phyloP scores from a whole-genome alignment of 2,797 vertebrate genomes.

The Cephalopachus bancanus region DNA sequence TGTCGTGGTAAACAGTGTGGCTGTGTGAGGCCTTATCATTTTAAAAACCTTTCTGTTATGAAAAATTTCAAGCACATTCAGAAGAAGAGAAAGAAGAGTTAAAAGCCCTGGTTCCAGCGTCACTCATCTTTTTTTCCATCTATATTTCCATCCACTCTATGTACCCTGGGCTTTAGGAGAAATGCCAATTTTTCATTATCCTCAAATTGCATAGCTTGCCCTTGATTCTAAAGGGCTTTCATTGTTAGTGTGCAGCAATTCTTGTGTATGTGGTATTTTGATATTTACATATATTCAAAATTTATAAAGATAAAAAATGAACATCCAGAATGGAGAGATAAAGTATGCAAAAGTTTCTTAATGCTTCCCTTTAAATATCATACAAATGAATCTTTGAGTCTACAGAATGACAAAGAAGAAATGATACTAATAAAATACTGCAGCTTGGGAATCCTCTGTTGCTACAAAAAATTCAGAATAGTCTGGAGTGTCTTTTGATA shows the following conservation, averaged over 20 bases:
- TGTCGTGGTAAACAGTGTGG: background rate
- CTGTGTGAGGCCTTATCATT: background rate
- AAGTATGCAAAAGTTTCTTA: conserved; percentile 7
- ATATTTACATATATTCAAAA: conserved; percentile 22
- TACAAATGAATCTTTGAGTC: background rate
- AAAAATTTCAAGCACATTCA: background rate
- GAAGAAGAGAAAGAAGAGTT: conserved; percentile 16
- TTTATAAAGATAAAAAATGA: conserved; percentile 42
- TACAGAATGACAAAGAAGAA: background rate
- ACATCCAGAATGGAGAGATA: background rate
- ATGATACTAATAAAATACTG: background rate
- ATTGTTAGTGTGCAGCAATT: background rate
- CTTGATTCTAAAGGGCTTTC: conserved; percentile 41
- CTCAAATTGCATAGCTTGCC: background rate
- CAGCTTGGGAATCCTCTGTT: background rate
- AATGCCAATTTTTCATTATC: background rate
- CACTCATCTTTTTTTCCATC: background rate
- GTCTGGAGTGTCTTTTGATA: background rate
- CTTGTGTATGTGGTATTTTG: background rate
- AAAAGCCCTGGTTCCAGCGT: background rate
- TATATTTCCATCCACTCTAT: background rate
- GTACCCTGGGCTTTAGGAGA: background rate
- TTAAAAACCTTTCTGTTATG: conserved; percentile 14
- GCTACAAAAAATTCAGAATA: background rate
- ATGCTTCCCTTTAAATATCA: conserved; percentile 31